Evolutionary conservation across 2,113 vertebrate genomes (phyloP).

Genomic region (Hystrix brachyura): DNA sequence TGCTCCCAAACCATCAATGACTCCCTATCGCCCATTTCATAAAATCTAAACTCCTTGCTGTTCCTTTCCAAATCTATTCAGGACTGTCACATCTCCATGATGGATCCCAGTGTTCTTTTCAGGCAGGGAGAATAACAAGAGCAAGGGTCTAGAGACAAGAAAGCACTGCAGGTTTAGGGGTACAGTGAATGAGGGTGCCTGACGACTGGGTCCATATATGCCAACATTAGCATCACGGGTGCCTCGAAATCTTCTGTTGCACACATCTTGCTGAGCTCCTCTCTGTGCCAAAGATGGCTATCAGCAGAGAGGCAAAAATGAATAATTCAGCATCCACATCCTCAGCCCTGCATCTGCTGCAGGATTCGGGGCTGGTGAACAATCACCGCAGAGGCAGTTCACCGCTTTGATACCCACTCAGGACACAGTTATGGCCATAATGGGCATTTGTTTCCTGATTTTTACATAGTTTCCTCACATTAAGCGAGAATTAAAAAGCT

Average conservation of each 20-base stretch:
- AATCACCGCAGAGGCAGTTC: neutral
- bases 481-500: conserved; percentile 58
- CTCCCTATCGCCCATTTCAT: neutral
- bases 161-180: neutral
- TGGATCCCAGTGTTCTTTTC: neutral
- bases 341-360: neutral
- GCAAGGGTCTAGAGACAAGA: neutral
- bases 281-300: neutral
- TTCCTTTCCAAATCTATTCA: neutral
- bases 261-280: neutral
- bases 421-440: neutral
- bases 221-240: no score
- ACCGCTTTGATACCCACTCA: neutral
- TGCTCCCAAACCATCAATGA: neutral
- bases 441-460: conserved; percentile 40
- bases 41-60: neutral
- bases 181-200: neutral
- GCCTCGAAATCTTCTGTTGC: neutral
- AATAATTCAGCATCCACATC: neutral
- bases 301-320: neutral
- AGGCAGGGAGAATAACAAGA: neutral
- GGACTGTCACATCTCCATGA: neutral
- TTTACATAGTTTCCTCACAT: conserved; percentile 36
- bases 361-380: neutral
- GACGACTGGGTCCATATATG: neutral